These are phyloP conservation scores for Euleptes europaea DNA, from an alignment of 2,113 vertebrate species.

Conservation along the genomic window DNA sequence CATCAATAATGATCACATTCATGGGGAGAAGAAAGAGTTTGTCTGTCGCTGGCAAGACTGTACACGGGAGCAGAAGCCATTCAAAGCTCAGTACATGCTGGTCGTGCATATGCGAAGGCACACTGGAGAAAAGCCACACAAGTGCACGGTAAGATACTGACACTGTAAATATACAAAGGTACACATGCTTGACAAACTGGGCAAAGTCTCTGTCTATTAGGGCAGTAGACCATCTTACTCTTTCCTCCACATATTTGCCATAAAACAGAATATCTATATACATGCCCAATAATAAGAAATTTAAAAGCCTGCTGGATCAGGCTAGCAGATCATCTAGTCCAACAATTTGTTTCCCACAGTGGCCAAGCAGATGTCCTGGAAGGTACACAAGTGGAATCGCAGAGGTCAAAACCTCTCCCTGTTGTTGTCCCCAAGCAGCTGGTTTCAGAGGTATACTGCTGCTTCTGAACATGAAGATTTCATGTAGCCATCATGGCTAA, in stretches of 20 bases:
- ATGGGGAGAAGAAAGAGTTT: constrained; percentile 98
- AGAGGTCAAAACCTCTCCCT: no score
- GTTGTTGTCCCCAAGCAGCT: no score
- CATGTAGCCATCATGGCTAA: no score
- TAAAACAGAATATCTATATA: not conserved
- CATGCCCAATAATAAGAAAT: not conserved
- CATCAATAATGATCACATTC: constrained; percentile 99
- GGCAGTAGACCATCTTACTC: not conserved
- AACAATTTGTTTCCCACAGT: no score
- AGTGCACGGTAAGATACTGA: constrained; percentile 89
- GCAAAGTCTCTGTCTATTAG: not conserved
- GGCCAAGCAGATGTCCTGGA: no score
- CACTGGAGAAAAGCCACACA: constrained; percentile 97
- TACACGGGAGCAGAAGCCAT: constrained; percentile 95
- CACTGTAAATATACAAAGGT: not conserved
- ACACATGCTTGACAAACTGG: not conserved
- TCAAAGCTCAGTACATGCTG: constrained; percentile 99
- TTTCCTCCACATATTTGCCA: not conserved
- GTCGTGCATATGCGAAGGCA: constrained; percentile 98
- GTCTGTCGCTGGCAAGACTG: constrained; percentile 98
- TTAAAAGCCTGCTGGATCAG: no score
- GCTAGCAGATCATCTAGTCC: no score
- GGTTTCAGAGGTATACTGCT: no score
- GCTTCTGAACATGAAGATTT: no score
- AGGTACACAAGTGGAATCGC: no score